These are phyloP conservation scores for Euzetes globulus DNA, from an alignment of 2,888 invertebrate species.

Conservation along the genomic window DNA sequence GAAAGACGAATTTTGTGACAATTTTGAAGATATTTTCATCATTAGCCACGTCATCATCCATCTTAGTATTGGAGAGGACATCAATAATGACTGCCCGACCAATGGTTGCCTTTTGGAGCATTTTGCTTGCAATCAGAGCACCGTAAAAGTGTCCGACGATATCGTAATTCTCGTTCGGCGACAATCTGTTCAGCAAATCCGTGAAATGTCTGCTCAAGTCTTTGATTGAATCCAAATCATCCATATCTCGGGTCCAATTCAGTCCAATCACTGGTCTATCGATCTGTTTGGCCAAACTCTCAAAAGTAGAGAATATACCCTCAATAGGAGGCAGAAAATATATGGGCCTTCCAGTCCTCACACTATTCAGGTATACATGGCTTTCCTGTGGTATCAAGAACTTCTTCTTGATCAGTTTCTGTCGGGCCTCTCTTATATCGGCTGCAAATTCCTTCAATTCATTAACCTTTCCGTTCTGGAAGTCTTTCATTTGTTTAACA, in stretches of 20 bases:
- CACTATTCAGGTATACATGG: constrained; percentile 57
- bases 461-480: constrained; percentile 45
- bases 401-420: constrained; percentile 46
- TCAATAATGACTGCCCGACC: not conserved
- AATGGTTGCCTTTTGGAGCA: not conserved
- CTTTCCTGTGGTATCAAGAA: constrained; percentile 64
- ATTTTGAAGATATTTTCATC: not conserved
- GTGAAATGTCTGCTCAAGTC: not conserved
- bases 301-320: constrained; percentile 67
- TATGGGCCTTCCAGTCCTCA: constrained; percentile 44
- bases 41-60: not conserved
- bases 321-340: constrained; percentile 75
- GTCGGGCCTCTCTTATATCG: constrained; percentile 17
- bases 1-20: not conserved
- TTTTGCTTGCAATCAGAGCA: not conserved
- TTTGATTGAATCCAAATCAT: not conserved
- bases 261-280: constrained; percentile 74
- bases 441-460: constrained; percentile 37
- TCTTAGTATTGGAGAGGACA: not conserved
- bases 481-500: constrained; percentile 62
- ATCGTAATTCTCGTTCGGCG: not conserved
- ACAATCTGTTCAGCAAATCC: not conserved
- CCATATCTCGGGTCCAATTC: constrained; percentile 60
- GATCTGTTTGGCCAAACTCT: constrained; percentile 64
- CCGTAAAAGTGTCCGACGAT: constrained; percentile 12